These are phyloP conservation scores for Leptogaster cylindrica DNA, from an alignment of 2,888 invertebrate genomes.

Conservation along the genomic window DNA sequence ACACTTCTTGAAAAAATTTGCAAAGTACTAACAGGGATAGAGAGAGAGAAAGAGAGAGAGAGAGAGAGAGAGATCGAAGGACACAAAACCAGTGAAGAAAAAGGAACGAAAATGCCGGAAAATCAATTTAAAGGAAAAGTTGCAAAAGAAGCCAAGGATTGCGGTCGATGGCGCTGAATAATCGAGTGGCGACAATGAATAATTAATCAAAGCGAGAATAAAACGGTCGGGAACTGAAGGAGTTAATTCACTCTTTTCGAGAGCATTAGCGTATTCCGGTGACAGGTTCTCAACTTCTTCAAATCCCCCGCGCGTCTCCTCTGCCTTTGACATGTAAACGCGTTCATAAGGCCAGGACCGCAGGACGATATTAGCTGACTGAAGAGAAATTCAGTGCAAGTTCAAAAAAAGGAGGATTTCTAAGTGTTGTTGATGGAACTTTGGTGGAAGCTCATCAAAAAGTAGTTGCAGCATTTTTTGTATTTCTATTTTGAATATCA, in stretches of 20 bases:
- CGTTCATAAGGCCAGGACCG: constrained; percentile 16
- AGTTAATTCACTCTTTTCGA: constrained; percentile 7
- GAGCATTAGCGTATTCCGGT: constrained; percentile 19
- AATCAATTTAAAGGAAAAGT: constrained; percentile 33
- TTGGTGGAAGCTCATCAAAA: no score
- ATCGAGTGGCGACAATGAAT: constrained; percentile 36
- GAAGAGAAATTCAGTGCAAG: no score
- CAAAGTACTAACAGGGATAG: no score
- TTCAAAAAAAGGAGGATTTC: no score
- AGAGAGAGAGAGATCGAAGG: neutral
- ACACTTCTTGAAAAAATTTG: constrained; percentile 11
- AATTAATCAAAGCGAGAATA: constrained; percentile 34
- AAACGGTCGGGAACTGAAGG: constrained; percentile 26
- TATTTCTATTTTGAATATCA: no score
- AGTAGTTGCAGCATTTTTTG: no score
- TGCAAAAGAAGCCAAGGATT: constrained; percentile 14
- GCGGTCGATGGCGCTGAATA: constrained; percentile 38
- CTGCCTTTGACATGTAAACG: constrained; percentile 28
- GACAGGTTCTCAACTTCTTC: neutral
- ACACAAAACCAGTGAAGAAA: neutral
- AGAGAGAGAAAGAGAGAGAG: no score
- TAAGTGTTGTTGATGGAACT: no score
- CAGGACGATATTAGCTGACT: neutral
- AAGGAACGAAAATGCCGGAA: constrained; percentile 19
- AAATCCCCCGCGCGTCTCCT: neutral